These are phyloP conservation scores for Trinectes maculatus DNA, from an alignment of 2,113 vertebrate species.

Conservation along the genomic window DNA sequence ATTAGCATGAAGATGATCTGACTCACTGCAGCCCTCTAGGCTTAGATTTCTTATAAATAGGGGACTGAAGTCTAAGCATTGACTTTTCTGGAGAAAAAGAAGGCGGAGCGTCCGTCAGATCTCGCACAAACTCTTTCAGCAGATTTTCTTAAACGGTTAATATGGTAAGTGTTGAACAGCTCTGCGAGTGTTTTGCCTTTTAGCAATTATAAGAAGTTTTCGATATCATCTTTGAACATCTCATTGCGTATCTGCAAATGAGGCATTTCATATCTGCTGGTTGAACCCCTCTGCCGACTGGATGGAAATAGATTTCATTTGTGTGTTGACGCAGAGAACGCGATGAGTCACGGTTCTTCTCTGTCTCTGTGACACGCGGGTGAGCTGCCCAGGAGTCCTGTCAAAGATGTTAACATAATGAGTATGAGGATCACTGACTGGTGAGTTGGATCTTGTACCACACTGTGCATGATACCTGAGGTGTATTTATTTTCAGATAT, in stretches of 20 bases:
- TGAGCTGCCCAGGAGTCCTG: background rate
- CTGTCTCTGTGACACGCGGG: too few relatives aligned
- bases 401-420: background rate
- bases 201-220: slow-evolving; percentile 20
- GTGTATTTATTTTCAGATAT: slow-evolving; percentile 47
- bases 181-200: slow-evolving; percentile 7
- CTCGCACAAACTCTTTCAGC: too few relatives aligned
- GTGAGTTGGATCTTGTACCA: background rate
- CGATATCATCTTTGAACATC: background rate
- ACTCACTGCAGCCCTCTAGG: too few relatives aligned
- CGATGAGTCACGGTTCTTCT: too few relatives aligned
- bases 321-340: too few relatives aligned
- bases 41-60: too few relatives aligned
- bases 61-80: too few relatives aligned
- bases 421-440: background rate
- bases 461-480: slow-evolving; percentile 40
- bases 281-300: background rate
- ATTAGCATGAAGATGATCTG: too few relatives aligned
- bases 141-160: too few relatives aligned
- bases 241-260: slow-evolving; percentile 7
- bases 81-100: too few relatives aligned
- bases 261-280: slow-evolving; percentile 16
- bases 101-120: too few relatives aligned
- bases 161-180: too few relatives aligned
- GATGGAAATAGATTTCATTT: background rate